These are phyloP conservation scores for Lophius americanus DNA, from an alignment of 2,797 vertebrate genomes.

Conservation along the genomic window DNA sequence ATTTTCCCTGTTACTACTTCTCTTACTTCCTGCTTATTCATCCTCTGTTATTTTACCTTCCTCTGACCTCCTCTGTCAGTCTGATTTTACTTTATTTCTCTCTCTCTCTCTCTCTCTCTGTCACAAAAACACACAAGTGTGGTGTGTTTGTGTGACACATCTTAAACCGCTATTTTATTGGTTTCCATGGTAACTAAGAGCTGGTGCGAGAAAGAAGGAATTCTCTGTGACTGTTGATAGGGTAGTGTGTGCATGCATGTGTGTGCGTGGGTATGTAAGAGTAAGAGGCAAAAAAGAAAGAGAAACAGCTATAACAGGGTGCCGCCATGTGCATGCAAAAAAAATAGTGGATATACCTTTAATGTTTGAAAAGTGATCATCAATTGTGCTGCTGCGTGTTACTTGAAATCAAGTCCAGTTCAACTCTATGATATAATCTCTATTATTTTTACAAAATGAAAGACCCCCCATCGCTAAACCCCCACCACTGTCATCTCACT, in stretches of 20 bases:
- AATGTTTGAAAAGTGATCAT: too few species aligned
- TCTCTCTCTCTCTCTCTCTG: constrained; percentile 37
- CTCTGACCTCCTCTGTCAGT: constrained; percentile 42
- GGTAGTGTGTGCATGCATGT: constrained; percentile 55
- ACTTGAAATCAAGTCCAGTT: too few species aligned
- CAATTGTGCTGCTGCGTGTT: too few species aligned
- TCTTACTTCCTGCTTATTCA: constrained; percentile 5
- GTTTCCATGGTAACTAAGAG: constrained; percentile 82
- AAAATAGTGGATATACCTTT: too few species aligned
- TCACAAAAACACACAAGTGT: constrained; percentile 5
- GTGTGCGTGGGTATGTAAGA: constrained; percentile 37
- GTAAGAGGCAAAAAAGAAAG: constrained; percentile 5
- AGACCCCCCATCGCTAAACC: too few species aligned
- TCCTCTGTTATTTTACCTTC: constrained; percentile 34
- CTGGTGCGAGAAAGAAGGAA: constrained; percentile 76
- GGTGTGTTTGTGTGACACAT: constrained; percentile 13
- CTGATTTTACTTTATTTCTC: constrained; percentile 60
- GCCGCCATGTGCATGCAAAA: constrained; percentile 37
- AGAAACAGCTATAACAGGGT: constrained; percentile 65
- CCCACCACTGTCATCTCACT: too few species aligned
- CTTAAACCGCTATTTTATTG: constrained; percentile 76
- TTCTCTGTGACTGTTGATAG: constrained; percentile 78
- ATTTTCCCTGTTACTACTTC: constrained; percentile 42
- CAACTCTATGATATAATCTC: too few species aligned
- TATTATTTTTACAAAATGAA: too few species aligned